These are phyloP conservation scores for Gasteruption jaculator DNA, from an alignment of 2,888 invertebrate genomes.

Conservation along the genomic window DNA sequence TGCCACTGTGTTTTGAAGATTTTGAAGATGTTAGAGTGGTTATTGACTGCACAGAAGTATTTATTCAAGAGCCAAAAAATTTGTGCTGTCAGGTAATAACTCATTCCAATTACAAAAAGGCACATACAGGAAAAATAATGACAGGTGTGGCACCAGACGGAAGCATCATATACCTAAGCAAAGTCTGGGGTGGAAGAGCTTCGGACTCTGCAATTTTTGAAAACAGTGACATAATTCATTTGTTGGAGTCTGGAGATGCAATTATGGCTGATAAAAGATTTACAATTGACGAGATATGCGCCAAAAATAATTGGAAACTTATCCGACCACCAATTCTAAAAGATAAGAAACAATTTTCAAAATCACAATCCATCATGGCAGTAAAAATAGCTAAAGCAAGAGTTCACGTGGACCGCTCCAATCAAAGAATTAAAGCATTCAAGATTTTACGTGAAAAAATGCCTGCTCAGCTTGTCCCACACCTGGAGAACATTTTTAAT, in stretches of 20 bases:
- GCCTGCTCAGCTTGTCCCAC: conserved; percentile 4
- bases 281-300: conserved; percentile 21
- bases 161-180: conserved; percentile 28
- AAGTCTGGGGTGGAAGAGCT: conserved; percentile 21
- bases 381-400: conserved; percentile 21
- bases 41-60: conserved; percentile 32
- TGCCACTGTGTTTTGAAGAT: conserved; percentile 29
- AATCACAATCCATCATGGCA: conserved; percentile 17
- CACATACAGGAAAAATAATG: conserved; percentile 26
- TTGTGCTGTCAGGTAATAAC: conserved; percentile 24
- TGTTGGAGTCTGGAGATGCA: conserved; percentile 19
- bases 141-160: conserved; percentile 31
- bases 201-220: conserved; percentile 18
- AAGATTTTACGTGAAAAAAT: background rate
- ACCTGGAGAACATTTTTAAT: conserved; percentile 14
- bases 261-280: conserved; percentile 23
- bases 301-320: conserved; percentile 10
- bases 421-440: conserved; percentile 17
- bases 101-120: conserved; percentile 29
- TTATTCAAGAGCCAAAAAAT: conserved; percentile 25
- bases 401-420: conserved; percentile 23
- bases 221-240: conserved; percentile 16
- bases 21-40: conserved; percentile 29
- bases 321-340: conserved; percentile 23
- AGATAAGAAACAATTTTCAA: conserved; percentile 22